Evolutionary conservation across 2,113 vertebrate species (phyloP).

Genomic region (Pholis gunnellus): DNA sequence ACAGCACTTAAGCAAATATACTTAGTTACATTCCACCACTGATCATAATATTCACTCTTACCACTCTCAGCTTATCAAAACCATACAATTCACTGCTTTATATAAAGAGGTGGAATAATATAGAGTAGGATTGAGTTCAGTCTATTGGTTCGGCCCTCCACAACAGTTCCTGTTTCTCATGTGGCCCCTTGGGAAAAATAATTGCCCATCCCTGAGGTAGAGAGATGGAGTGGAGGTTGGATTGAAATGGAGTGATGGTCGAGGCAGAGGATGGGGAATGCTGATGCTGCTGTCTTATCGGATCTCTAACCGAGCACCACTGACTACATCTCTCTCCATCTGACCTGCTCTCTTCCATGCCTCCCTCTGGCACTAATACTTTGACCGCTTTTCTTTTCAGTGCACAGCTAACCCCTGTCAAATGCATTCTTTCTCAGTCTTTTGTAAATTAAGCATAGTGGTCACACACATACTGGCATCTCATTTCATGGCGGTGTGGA

Average conservation of each 20-base stretch:
- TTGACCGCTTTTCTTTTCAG: background rate
- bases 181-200: too few relatives aligned
- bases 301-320: conserved; percentile 29
- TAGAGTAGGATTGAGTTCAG: too few relatives aligned
- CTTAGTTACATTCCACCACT: too few relatives aligned
- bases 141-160: too few relatives aligned
- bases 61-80: too few relatives aligned
- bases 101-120: too few relatives aligned
- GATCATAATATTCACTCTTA: too few relatives aligned
- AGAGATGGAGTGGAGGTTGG: conserved; percentile 29
- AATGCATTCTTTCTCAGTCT: background rate
- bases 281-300: conserved; percentile 44
- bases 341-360: background rate
- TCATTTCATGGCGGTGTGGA: background rate
- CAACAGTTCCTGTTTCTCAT: too few relatives aligned
- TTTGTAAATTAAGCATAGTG: background rate
- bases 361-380: background rate
- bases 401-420: background rate
- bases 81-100: too few relatives aligned
- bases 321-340: background rate
- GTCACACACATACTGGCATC: background rate
- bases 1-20: too few relatives aligned
- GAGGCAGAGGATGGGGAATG: conserved; percentile 46
- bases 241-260: conserved; percentile 50
- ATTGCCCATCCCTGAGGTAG: background rate